Percentiles rank a stretch among this genome's conserved stretches.
phyloP scores from a whole-genome alignment of 2,888 invertebrate species.

The Zonitis immaculata region DNA sequence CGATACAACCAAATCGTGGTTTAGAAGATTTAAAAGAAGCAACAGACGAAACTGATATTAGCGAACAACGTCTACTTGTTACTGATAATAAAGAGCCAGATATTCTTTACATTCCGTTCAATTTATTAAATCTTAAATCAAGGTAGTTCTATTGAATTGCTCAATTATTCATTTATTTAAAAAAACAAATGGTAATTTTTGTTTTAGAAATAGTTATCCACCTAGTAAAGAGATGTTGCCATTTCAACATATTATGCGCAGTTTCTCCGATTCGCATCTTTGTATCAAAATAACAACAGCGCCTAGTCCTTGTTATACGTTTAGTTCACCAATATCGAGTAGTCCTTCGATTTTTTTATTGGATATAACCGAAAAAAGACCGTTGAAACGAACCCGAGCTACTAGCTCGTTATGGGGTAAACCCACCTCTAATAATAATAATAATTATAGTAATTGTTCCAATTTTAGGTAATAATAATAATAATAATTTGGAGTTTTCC shows the following conservation, averaged over 20 bases:
- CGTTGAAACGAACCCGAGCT: conserved; percentile 56
- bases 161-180: background rate
- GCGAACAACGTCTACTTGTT: conserved; percentile 54
- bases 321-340: conserved; percentile 56
- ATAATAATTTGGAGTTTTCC: conserved; percentile 36
- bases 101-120: conserved; percentile 64
- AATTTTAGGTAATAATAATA: conserved; percentile 35
- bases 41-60: conserved; percentile 66
- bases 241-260: conserved; percentile 69
- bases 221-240: conserved; percentile 65
- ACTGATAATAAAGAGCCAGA: conserved; percentile 60
- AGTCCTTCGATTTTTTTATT: conserved; percentile 58
- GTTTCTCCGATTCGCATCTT: conserved; percentile 70
- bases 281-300: conserved; percentile 65
- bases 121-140: conserved; percentile 50
- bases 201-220: conserved; percentile 67
- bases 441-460: background rate
- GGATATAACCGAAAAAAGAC: conserved; percentile 59
- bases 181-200: conserved; percentile 12
- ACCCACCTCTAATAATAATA: conserved; percentile 27
- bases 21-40: conserved; percentile 71
- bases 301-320: conserved; percentile 55
- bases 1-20: conserved; percentile 26
- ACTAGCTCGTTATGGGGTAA: conserved; percentile 49
- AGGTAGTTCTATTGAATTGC: conserved; percentile 32